Evolutionary conservation across 2,797 vertebrate species (phyloP), one percentile per base, ranked within the genome.

Genomic region (Liparis tanakae): DNA sequence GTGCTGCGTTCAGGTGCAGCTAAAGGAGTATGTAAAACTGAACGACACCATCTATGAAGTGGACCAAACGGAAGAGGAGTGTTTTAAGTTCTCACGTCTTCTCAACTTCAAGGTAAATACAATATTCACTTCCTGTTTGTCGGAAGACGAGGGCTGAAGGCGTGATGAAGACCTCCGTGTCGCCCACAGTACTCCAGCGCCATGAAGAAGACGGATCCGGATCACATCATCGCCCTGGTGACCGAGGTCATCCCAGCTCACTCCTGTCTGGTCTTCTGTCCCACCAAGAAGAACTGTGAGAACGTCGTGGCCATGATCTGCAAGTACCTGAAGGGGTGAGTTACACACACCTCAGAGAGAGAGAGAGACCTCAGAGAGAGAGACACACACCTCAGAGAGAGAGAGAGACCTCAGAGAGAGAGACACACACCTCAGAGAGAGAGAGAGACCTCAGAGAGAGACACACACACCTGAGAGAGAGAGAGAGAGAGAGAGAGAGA

Each of bases 251-350:
- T 99, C 67, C 98, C 98, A 3, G 65, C 86, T 2, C 93, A 97
- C 51, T 99, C 98, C 36, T 99, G 98, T 70, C 93, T 99, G 17
- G 89, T 99, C 22, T 99, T 99, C 91, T 99, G 98, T 79, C 96
- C 98, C 54, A 99, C 96, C 67, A 99, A 99, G 93, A 99, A 97
- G 92, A 99, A 97, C 85, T 99, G 97, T 89, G 98, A 99, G 93
- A 99, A 99, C 5, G 95, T 99, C 37, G 96, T 95, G 9, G 92
- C 79, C 39, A 97, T 99, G 97, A 96, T 99, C 87, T 98, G 96
- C 95, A 99, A 93, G 79, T 96, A 96, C 77, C 94, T 99, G 71
- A 96, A 92, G 64, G 94, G 95, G 98, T 99, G 94, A 82, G 96
- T 86, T 67, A 30, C 51, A 6, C 37, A 17, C 15, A 30, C 25